Percentiles rank a stretch among this genome's conserved stretches.
Evolutionary conservation across 2,888 invertebrate genomes (phyloP).

Genomic region (Hypsopygia costalis): DNA sequence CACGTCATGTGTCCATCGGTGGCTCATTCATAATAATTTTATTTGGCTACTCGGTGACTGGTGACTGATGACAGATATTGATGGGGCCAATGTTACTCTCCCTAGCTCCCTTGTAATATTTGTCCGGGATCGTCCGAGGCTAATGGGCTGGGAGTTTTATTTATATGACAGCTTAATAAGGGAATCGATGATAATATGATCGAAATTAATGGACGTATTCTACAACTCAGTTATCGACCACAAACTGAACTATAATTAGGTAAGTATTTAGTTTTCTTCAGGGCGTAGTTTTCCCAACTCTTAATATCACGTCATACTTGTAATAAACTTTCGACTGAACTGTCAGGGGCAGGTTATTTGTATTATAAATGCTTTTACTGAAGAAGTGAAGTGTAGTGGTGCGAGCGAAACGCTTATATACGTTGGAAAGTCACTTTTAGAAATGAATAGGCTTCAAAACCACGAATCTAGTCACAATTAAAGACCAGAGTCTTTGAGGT

Average conservation of each 20-base stretch:
- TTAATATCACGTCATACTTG: no score
- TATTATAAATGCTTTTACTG: no score
- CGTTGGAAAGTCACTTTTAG: no score
- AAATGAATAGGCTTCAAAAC: no score
- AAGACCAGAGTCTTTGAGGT: no score
- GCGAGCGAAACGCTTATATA: no score
- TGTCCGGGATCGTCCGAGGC: conserved; percentile 41
- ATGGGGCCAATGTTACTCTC: conserved; percentile 52
- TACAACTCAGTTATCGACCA: conserved; percentile 39
- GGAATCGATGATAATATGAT: conserved; percentile 51
- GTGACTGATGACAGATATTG: conserved; percentile 73
- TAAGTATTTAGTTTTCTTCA: conserved; percentile 2
- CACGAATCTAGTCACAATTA: no score
- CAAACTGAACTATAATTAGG: conserved; percentile 20
- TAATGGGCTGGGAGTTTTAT: conserved; percentile 63
- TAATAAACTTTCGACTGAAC: no score
- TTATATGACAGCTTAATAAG: conserved; percentile 64
- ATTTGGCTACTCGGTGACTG: conserved; percentile 65
- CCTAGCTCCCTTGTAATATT: conserved; percentile 51
- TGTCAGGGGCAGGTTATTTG: no score
- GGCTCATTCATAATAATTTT: conserved; percentile 62
- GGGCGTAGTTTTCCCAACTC: no score
- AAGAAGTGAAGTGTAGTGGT: no score
- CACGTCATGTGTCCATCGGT: conserved; percentile 46
- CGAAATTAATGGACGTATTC: conserved; percentile 50